Conservation (phyloP, 2,113 vertebrate genomes). For the Anthoscopus minutus region DNA sequence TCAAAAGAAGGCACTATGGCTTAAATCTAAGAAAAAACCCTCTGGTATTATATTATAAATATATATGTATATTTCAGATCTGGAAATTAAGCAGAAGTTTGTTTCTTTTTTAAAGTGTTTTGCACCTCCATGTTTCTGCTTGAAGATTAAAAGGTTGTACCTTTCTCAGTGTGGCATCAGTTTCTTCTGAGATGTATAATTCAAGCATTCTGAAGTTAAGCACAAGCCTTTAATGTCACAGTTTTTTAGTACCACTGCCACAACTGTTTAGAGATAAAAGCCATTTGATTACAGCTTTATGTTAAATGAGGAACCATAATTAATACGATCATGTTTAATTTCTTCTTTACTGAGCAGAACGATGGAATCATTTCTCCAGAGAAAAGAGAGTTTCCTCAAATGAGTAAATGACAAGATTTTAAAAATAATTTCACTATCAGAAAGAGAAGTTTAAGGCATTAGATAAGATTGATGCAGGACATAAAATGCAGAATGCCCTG, state of each 20-base stretch:
- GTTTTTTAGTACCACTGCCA: background rate
- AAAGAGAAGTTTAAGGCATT: background rate
- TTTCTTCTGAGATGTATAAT: background rate
- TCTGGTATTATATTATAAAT: background rate
- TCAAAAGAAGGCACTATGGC: background rate
- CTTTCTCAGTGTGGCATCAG: background rate
- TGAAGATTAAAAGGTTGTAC: background rate
- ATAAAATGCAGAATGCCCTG: background rate
- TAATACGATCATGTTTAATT: background rate
- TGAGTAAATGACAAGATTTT: background rate
- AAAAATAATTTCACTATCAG: background rate
- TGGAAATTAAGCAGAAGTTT: background rate
- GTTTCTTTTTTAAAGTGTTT: background rate
- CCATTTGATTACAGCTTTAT: constrained; percentile 10
- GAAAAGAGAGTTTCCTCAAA: background rate
- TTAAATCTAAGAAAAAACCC: background rate
- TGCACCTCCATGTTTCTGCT: background rate
- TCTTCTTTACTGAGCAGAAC: background rate
- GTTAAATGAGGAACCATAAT: constrained; percentile 2
- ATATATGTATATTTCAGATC: background rate
- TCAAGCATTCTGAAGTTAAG: background rate
- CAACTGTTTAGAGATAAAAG: background rate
- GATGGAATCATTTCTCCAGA: background rate
- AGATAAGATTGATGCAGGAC: background rate
- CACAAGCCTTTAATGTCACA: background rate